Conservation (phyloP, 2,113 vertebrate genomes). For the Opisthocomus hoazin region DNA sequence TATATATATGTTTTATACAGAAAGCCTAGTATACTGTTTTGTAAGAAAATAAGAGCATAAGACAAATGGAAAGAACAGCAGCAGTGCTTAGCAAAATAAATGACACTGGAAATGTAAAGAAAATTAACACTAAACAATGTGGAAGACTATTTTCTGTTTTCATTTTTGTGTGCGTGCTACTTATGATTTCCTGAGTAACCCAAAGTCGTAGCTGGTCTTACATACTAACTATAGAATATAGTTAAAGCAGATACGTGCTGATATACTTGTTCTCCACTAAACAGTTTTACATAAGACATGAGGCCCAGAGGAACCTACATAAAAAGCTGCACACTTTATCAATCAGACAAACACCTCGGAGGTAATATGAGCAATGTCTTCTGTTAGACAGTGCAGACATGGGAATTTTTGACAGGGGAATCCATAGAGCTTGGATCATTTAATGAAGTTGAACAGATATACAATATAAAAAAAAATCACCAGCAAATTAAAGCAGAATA, state of each 20-base stretch:
- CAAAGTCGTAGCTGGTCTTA: constrained; percentile 30
- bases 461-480: neutral
- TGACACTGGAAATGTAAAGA: neutral
- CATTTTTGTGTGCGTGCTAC: neutral
- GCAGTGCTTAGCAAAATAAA: constrained; percentile 22
- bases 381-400: neutral
- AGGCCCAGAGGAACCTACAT: neutral
- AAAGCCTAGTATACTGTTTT: constrained; percentile 51
- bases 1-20: constrained; percentile 61
- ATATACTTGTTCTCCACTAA: neutral
- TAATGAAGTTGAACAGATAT: neutral
- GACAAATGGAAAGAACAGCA: neutral
- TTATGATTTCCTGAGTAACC: constrained; percentile 33
- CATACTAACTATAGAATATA: constrained; percentile 35
- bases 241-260: neutral
- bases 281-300: neutral
- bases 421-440: neutral
- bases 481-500: neutral
- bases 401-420: neutral
- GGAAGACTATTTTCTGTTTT: constrained; percentile 10
- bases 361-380: neutral
- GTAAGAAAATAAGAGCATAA: constrained; percentile 38
- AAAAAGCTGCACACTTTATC: neutral
- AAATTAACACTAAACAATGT: neutral
- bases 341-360: neutral